Conservation (phyloP, 2,113 vertebrate genomes). For the Chaenogobius annularis region DNA sequence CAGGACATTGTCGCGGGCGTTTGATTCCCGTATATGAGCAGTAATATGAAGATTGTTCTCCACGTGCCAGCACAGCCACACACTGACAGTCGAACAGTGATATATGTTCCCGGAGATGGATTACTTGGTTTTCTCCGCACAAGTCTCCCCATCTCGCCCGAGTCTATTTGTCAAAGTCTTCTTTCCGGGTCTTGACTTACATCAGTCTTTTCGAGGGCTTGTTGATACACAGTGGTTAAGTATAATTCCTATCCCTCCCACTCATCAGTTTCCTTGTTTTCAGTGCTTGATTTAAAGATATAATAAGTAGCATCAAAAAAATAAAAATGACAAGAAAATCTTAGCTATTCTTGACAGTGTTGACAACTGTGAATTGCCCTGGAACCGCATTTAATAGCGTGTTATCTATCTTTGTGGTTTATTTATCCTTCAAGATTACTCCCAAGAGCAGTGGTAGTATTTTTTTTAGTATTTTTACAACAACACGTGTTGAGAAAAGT, state of each 20-base stretch:
- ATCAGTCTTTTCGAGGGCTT: conserved; percentile 54
- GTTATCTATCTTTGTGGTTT: no score
- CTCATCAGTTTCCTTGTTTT: no score
- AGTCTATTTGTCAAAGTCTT: conserved; percentile 69
- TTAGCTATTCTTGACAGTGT: no score
- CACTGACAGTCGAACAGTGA: conserved; percentile 59
- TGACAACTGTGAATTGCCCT: no score
- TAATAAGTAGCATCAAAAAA: no score
- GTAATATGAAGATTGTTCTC: conserved; percentile 63
- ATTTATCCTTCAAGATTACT: no score
- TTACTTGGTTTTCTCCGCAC: conserved; percentile 53
- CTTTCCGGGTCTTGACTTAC: conserved; percentile 41
- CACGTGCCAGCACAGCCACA: conserved; percentile 50
- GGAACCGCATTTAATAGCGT: no score
- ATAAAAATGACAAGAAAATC: no score
- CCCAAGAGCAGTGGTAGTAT: no score
- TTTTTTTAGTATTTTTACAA: no score
- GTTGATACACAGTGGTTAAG: conserved; percentile 19
- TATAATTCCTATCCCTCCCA: conserved; percentile 40
- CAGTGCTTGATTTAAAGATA: no score
- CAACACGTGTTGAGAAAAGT: no score
- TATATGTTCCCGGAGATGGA: conserved; percentile 68
- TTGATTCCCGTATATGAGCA: conserved; percentile 40
- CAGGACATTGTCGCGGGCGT: conserved; percentile 43
- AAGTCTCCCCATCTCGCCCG: conserved; percentile 50